phyloP scores from a whole-genome alignment of 1,140 invertebrate species.

The Drosophila sucinea region DNA sequence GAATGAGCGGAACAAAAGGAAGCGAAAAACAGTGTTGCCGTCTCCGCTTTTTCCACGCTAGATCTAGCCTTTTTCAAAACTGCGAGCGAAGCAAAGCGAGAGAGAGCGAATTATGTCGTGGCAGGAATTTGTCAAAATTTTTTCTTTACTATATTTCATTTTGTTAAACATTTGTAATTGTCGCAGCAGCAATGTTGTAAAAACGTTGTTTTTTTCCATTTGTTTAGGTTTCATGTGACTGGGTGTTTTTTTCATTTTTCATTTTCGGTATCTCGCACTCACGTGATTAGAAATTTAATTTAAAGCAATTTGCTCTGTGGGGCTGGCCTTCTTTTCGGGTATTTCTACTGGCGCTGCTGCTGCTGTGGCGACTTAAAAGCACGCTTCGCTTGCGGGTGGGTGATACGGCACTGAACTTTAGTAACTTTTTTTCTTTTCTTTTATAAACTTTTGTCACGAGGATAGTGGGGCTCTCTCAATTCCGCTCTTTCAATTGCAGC shows the following conservation, averaged over 20 bases:
- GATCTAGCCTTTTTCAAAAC: too few relatives aligned
- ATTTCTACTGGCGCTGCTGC: conserved; percentile 68
- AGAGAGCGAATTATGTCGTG: conserved; percentile 57
- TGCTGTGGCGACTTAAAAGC: conserved; percentile 48
- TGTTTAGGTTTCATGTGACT: conserved; percentile 54
- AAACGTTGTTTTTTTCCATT: conserved; percentile 19
- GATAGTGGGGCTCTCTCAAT: not conserved
- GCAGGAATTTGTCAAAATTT: conserved; percentile 55
- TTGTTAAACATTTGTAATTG: conserved; percentile 3
- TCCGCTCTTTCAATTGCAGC: too few relatives aligned
- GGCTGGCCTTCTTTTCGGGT: conserved; percentile 71
- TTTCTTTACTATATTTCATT: conserved; percentile 20
- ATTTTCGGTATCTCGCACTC: conserved; percentile 48
- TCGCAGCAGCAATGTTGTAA: conserved; percentile 53
- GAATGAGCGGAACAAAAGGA: conserved; percentile 55
- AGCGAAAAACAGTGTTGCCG: not conserved
- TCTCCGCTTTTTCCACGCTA: not conserved
- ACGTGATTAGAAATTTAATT: conserved; percentile 80
- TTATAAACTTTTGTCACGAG: conserved; percentile 81
- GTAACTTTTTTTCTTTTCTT: conserved; percentile 56
- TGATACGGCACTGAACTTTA: conserved; percentile 68
- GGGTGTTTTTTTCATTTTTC: conserved; percentile 18
- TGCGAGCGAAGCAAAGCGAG: conserved; percentile 8
- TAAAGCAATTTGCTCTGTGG: conserved; percentile 71
- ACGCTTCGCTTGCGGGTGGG: conserved; percentile 51